Percentiles rank a stretch among this genome's conserved stretches.
These are phyloP conservation scores for Empidonax traillii DNA, from an alignment of 2,113 vertebrate genomes.

Conservation along the genomic window DNA sequence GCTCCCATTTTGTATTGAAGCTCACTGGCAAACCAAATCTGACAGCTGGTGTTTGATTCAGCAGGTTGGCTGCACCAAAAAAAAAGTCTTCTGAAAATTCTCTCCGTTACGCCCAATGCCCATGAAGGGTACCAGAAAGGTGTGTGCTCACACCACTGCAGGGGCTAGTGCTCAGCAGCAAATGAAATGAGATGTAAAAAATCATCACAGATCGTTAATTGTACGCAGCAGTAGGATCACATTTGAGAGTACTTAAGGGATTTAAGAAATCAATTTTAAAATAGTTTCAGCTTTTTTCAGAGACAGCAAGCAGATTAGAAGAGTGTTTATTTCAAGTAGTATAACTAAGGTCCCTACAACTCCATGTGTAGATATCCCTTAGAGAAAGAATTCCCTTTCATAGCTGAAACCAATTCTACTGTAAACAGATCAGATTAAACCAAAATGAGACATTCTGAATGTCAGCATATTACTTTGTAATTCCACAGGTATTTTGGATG, in stretches of 20 bases:
- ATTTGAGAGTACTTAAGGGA: not conserved
- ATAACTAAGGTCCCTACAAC: not conserved
- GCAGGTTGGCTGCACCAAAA: not conserved
- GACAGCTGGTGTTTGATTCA: not conserved
- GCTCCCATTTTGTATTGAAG: not conserved
- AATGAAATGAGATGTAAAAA: not conserved
- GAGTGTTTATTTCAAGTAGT: not conserved
- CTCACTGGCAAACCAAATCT: not conserved
- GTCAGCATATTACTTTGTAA: not conserved
- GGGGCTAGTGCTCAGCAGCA: not conserved
- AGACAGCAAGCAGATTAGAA: not conserved
- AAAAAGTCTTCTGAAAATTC: not conserved
- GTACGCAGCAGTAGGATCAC: not conserved
- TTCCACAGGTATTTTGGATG: not conserved
- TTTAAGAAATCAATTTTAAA: not conserved
- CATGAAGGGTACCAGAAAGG: not conserved
- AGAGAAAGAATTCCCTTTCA: not conserved
- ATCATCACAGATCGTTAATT: not conserved
- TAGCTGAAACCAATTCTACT: not conserved
- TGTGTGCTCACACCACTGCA: not conserved
- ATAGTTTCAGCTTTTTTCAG: not conserved
- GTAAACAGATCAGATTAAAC: not conserved
- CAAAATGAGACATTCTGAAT: not conserved
- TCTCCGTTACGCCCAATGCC: rapidly evolving
- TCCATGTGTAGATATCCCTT: not conserved